Conservation (phyloP, 2,888 invertebrate genomes). For the Dynastes grantii region DNA sequence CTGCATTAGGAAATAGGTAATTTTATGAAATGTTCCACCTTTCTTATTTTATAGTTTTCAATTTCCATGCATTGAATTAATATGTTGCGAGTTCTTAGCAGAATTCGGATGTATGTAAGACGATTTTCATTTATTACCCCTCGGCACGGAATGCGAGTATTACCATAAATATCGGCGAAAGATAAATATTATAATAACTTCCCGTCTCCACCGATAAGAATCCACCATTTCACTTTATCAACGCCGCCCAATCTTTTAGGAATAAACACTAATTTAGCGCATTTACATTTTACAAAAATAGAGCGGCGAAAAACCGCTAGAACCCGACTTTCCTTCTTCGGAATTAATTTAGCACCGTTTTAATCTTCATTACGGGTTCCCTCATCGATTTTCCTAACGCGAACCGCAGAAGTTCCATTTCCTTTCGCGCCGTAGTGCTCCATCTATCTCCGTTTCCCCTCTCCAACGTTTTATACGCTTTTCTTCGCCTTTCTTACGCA, state of each 20-base stretch:
- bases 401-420: constrained; percentile 21
- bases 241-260: background rate
- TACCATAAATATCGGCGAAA: constrained; percentile 24
- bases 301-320: background rate
- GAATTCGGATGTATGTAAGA: no score
- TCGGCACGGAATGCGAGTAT: background rate
- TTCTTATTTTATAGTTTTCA: no score
- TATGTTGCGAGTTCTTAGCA: no score
- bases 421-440: background rate
- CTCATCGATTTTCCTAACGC: constrained; percentile 33
- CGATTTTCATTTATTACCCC: no score
- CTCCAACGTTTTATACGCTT: constrained; percentile 22
- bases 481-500: constrained; percentile 35
- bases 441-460: background rate
- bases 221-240: background rate
- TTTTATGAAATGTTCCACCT: no score
- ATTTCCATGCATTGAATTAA: no score
- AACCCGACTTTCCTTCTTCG: background rate
- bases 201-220: background rate
- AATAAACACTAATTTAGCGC: constrained; percentile 3
- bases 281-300: constrained; percentile 17
- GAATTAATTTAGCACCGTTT: constrained; percentile 38
- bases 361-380: constrained; percentile 24
- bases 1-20: no score
- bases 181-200: constrained; percentile 9